Evolutionary conservation across 2,888 invertebrate species (phyloP), one percentile per base, ranked within the genome.

Genomic region (Clivina fossor): DNA sequence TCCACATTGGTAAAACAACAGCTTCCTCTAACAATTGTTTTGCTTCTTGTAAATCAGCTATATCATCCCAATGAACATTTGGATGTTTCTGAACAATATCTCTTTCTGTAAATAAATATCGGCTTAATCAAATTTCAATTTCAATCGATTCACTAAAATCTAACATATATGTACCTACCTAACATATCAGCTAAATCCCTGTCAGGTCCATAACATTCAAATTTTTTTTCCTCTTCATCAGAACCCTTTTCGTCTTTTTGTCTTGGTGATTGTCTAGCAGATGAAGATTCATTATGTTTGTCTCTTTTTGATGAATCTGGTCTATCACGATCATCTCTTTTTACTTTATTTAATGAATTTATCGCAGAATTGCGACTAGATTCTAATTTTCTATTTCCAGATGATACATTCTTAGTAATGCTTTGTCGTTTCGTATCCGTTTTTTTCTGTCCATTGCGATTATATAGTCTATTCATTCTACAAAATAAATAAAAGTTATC

Each of bases 71-170:
- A 67, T 86, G 83, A 58, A 97, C 93, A 74, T 93, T 95, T 11
- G 95, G 94, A 77, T 97, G 93, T 75, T 93, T 93, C 77, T 95
- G 95, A 63, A 99, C 86, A 72, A 98, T 97, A 74, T 98, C 97
- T 65, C 96, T 79, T 75, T 97, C 96, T 80, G 77, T 44, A 74
- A 76, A 18, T 28, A 28, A 43, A 57, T 38, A 44, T 35, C 11
- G 30, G 28, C 32, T 18, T 13, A 16, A 2, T 26, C 28, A 32
- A 44, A 35, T 32, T 20, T 22, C 2, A 37, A 26, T 38, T 28
- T 24, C 18, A 2, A 35, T n/a, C 15, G 16, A 1, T 38, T 2
- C 4, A 16, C 2, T 16, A 33, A 3, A 11, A 3, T 2, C 30
- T 30, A 1, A 16, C 1, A 4, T 3, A 18, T 16, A 18, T n/a